Evolutionary conservation across 1,140 invertebrate species (phyloP).

Genomic region (Drosophila ercepeae): DNA sequence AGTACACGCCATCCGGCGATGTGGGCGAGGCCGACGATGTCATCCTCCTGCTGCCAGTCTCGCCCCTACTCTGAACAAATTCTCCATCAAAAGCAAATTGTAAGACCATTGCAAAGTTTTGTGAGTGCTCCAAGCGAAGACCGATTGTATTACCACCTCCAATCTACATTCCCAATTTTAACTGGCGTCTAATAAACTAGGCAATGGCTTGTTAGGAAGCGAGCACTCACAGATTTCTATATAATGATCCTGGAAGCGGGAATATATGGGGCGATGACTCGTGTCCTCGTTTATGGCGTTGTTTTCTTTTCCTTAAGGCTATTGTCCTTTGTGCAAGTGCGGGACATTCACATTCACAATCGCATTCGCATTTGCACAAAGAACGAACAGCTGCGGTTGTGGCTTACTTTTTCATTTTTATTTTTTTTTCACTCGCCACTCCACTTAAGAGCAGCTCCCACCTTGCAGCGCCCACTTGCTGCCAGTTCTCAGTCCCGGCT

Average conservation of each 20-base stretch:
- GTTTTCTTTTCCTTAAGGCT: conserved; percentile 11
- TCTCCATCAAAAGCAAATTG: conserved; percentile 13
- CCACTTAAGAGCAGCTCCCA: conserved; percentile 19
- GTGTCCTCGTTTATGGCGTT: conserved; percentile 18
- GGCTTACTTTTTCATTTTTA: conserved; percentile 53
- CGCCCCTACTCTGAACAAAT: conserved; percentile 18
- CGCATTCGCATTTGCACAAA: conserved; percentile 45
- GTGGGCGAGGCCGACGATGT: conserved; percentile 38
- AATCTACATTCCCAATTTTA: neutral
- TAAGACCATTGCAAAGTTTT: conserved; percentile 9
- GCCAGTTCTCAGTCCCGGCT: neutral
- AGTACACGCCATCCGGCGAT: conserved; percentile 53
- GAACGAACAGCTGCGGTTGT: conserved; percentile 47
- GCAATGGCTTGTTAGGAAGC: conserved; percentile 2
- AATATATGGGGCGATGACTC: conserved; percentile 45
- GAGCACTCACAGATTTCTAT: neutral
- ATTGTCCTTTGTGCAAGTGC: conserved; percentile 38
- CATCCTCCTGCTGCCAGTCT: conserved; percentile 15
- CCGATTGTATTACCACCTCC: no score
- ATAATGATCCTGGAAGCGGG: neutral
- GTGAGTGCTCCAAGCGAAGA: conserved; percentile 6
- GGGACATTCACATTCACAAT: conserved; percentile 45
- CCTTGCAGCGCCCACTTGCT: conserved; percentile 15
- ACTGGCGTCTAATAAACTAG: conserved; percentile 25
- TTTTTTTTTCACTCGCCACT: conserved; percentile 38